Base-by-base conservation (phyloP, 2,113 vertebrate species). In the Athene noctua region DNA sequence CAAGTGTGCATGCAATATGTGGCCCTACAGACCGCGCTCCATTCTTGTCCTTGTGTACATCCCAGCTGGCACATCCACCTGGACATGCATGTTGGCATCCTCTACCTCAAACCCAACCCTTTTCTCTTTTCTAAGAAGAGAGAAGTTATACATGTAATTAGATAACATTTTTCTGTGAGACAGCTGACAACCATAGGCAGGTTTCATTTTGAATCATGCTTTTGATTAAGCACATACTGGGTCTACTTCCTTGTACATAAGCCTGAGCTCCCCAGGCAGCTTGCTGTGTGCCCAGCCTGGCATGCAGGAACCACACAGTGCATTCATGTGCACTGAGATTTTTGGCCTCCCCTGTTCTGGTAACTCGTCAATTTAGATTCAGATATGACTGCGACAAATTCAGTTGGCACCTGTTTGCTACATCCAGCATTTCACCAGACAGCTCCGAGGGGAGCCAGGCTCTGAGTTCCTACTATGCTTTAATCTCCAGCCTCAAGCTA, bases 181-280 rank as follows among this genome's bases (percentile, higher is more conserved):
- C 49, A 70, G 71, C 66, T 71, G 92, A 51, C 51, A 55, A 23
- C 81, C 66, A n/a, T 6, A 10, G 9, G 46, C 92, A 74, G 67
- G 88, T 94, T 97, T 96, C 92, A 58, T 66, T 91, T 59, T 94
- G 90, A 93, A 71, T 94, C 80, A 67, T 3, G 9, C 71, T 94
- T 88, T 90, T 13, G 9, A 40, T 66, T 21, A 86, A 90, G 55
- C 34, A 70, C 5, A 0, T 22, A 11, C 2, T 16, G 3, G 42
- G 25, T n/a, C 63, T 70, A 79, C 36, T 77, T 32, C 79, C 71
- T 46, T 23, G 55, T 58, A 13, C 78, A 9, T 9, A 8, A 71
- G 38, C n/a, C 62, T 49, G 9, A 44, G 61, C 51, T 88, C 46
- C 80, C 49, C 55, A 9, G 4, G 83, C 55, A 82, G 49, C 40